These are phyloP conservation scores for Agrilus planipennis DNA, from an alignment of 1,140 invertebrate species.

Conservation along the genomic window DNA sequence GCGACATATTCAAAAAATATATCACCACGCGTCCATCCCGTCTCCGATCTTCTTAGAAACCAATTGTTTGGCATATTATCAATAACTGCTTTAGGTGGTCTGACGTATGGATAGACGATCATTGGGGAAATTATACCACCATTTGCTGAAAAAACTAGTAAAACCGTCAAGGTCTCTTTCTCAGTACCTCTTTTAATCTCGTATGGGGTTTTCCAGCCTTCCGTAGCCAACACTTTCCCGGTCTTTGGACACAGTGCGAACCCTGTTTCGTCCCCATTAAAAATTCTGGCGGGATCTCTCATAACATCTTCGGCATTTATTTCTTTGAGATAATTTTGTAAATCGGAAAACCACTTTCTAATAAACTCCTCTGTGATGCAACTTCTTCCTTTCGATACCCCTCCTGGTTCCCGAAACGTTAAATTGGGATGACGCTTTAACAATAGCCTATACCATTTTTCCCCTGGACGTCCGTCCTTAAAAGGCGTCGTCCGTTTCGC, in stretches of 20 bases:
- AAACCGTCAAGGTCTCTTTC: conserved; percentile 27
- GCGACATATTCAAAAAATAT: conserved; percentile 31
- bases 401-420: conserved; percentile 15
- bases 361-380: conserved; percentile 1
- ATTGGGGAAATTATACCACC: conserved; percentile 16
- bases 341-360: conserved; percentile 6
- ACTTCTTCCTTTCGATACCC: conserved; percentile 18
- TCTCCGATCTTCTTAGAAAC: conserved; percentile 26
- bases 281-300: conserved; percentile 11
- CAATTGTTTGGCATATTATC: conserved; percentile 24
- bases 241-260: conserved; percentile 21
- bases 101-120: conserved; percentile 20
- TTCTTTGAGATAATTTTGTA: not conserved
- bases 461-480: conserved; percentile 17
- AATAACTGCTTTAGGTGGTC: conserved; percentile 17
- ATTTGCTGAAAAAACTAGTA: conserved; percentile 22
- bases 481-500: conserved; percentile 12
- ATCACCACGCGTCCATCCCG: conserved; percentile 32
- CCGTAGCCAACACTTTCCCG: conserved; percentile 22
- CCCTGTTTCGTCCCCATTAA: conserved; percentile 24
- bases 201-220: conserved; percentile 22
- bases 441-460: conserved; percentile 20
- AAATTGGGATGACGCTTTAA: conserved; percentile 22
- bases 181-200: conserved; percentile 17
- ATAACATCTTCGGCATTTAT: conserved; percentile 8